These are phyloP conservation scores for Dysmachus trigonus DNA, from an alignment of 2,888 invertebrate species.

Conservation along the genomic window DNA sequence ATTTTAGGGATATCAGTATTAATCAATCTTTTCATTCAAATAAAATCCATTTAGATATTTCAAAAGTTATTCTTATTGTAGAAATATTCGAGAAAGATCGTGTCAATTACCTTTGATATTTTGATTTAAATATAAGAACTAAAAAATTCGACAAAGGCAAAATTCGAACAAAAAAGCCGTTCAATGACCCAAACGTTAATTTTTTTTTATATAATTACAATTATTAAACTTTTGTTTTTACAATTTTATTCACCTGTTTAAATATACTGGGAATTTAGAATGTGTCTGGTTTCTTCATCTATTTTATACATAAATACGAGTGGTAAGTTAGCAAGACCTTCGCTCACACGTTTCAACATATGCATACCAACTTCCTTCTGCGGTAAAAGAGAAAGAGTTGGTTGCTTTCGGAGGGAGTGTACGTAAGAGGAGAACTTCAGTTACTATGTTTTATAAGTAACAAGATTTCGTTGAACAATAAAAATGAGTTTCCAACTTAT, in stretches of 20 bases:
- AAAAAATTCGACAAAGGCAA: not conserved
- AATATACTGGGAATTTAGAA: slow-evolving; percentile 29
- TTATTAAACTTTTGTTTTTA: slow-evolving; percentile 6
- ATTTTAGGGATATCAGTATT: too few species aligned
- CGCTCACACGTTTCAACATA: not conserved
- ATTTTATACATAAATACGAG: slow-evolving; percentile 15
- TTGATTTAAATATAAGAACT: not conserved
- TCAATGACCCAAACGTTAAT: slow-evolving; percentile 40
- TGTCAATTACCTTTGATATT: not conserved
- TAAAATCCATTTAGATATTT: too few species aligned
- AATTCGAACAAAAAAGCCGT: not conserved
- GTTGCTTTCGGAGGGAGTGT: not conserved
- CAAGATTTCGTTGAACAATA: not conserved
- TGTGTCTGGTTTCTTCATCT: not conserved
- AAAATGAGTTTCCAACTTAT: not conserved
- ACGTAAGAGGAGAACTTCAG: not conserved
- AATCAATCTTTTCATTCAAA: too few species aligned
- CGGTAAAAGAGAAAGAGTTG: not conserved
- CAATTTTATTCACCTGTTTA: slow-evolving; percentile 34
- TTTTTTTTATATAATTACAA: slow-evolving; percentile 18
- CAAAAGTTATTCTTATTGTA: not conserved
- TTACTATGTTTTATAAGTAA: not conserved
- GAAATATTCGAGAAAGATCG: not conserved
- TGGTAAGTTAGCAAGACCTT: not conserved
- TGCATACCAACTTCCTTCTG: not conserved